Conservation (phyloP, 2,888 invertebrate species). For the Stenodema calcarata region DNA sequence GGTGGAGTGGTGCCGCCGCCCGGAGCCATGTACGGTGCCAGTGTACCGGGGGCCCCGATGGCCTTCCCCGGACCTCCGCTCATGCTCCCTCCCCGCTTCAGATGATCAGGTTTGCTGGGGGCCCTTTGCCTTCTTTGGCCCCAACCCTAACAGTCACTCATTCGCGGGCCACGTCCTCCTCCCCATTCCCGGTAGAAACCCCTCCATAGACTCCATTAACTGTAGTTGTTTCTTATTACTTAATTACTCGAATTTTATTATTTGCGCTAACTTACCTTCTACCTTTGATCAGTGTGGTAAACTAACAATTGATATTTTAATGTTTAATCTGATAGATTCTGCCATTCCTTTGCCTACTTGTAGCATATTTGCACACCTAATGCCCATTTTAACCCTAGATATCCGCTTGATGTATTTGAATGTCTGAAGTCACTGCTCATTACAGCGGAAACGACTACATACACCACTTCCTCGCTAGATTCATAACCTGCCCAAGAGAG, state of each 20-base stretch:
- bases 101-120: conserved; percentile 75
- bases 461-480: too few species aligned
- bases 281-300: not conserved
- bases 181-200: not conserved
- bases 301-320: not conserved
- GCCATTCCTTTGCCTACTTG: not conserved
- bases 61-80: conserved; percentile 64
- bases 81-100: conserved; percentile 86
- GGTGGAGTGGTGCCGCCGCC: conserved; percentile 56
- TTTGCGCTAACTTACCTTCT: not conserved
- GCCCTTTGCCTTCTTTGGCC: conserved; percentile 68
- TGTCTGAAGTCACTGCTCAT: not conserved
- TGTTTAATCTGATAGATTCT: not conserved
- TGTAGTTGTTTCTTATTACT: not conserved
- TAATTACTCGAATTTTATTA: not conserved
- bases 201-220: not conserved
- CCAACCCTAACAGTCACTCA: conserved; percentile 52
- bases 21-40: conserved; percentile 56
- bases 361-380: not conserved
- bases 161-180: conserved; percentile 12
- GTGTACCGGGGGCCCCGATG: conserved; percentile 55
- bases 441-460: not conserved
- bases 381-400: not conserved
- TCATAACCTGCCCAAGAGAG: too few species aligned
- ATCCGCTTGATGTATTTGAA: not conserved